Percentiles rank a stretch among this genome's conserved stretches.
Evolutionary conservation across 2,113 vertebrate genomes (phyloP).

Genomic region (Eolophus roseicapilla): DNA sequence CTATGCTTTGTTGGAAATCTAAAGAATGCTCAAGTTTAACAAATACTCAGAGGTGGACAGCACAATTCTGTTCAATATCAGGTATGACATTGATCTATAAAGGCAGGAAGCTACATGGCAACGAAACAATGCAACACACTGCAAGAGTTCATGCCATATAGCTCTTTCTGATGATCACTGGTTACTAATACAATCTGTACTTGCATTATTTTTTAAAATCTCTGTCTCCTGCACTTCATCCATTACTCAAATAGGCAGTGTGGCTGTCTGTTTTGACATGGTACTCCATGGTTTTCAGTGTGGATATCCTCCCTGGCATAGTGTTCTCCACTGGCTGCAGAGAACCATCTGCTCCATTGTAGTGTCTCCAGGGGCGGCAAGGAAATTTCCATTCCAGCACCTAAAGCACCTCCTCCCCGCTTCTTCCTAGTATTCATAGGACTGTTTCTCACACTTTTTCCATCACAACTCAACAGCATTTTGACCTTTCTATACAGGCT

Average conservation of each 20-base stretch:
- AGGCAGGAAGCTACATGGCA: background rate
- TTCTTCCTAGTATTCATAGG: background rate
- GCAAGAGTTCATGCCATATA: background rate
- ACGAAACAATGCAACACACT: fast-evolving
- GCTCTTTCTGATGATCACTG: background rate
- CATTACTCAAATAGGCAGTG: background rate
- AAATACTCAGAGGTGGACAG: background rate
- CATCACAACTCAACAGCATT: background rate
- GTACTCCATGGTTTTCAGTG: background rate
- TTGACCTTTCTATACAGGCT: background rate
- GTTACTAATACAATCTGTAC: background rate
- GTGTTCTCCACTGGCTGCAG: background rate
- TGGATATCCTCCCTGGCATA: background rate
- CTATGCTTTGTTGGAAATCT: background rate
- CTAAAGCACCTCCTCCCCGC: background rate
- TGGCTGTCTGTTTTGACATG: background rate
- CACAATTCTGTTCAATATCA: background rate
- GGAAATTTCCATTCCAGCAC: background rate
- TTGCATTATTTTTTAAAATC: background rate
- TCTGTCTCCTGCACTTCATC: background rate
- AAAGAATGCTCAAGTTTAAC: background rate
- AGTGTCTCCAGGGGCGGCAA: background rate
- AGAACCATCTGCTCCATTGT: background rate
- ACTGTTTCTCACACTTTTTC: background rate
- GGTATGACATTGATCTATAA: background rate